A percentile compares a stretch with the other conserved stretches of the same genome.
These are phyloP conservation scores for Podarcis lilfordi DNA, from an alignment of 2,797 vertebrate genomes.

Conservation along the genomic window DNA sequence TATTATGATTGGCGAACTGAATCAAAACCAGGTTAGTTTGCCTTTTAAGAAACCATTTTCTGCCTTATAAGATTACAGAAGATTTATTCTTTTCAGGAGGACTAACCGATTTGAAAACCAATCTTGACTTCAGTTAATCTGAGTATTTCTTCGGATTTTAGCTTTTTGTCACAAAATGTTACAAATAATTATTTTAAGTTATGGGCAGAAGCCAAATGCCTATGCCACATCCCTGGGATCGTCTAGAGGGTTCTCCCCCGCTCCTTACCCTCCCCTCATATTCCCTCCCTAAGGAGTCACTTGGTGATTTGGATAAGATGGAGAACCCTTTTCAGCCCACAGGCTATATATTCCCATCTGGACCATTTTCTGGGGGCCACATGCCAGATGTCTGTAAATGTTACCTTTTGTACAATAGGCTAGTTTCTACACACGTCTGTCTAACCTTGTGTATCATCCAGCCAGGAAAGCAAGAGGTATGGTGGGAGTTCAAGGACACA, in stretches of 20 bases:
- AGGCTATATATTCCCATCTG: too few species aligned
- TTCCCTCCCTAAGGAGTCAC: not conserved
- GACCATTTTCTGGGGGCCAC: too few species aligned
- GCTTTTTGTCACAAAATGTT: not conserved
- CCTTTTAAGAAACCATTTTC: not conserved
- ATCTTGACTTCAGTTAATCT: not conserved
- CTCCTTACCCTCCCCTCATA: not conserved
- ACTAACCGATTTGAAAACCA: conserved; percentile 7
- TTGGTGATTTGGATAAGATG: not conserved
- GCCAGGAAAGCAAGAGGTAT: too few species aligned
- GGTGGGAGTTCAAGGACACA: too few species aligned
- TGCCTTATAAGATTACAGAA: conserved; percentile 8
- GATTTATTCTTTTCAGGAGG: not conserved
- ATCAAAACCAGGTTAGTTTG: conserved; percentile 81
- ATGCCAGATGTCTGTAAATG: too few species aligned
- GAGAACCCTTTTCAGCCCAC: too few species aligned
- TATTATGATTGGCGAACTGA: conserved; percentile 85
- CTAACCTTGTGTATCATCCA: too few species aligned
- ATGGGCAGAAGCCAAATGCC: not conserved
- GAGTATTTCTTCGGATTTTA: not conserved
- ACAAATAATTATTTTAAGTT: not conserved
- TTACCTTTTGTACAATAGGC: too few species aligned
- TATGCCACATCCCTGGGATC: not conserved
- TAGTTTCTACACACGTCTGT: too few species aligned
- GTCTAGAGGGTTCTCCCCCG: not conserved